Conservation (phyloP, 2,888 invertebrate species). For the Clostera curtula region DNA sequence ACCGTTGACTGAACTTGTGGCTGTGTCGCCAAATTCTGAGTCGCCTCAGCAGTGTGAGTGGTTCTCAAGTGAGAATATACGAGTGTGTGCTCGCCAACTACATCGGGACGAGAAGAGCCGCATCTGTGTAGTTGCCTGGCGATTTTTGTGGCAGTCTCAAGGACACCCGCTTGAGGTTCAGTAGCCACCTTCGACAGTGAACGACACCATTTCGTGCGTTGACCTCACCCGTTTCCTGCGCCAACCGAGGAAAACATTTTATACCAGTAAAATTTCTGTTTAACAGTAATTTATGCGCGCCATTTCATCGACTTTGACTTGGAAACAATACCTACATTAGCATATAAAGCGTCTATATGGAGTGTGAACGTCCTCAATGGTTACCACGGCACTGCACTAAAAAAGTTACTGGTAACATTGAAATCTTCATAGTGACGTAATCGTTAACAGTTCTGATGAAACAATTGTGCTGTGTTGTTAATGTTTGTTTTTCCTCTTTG, state of each 20-base stretch:
- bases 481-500: constrained; percentile 37
- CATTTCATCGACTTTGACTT: constrained; percentile 53
- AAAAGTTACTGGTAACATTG: constrained; percentile 15
- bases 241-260: constrained; percentile 46
- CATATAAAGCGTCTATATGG: constrained; percentile 46
- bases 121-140: constrained; percentile 48
- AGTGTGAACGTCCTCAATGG: constrained; percentile 36
- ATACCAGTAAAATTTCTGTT: constrained; percentile 43
- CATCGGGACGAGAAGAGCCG: constrained; percentile 24
- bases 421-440: constrained; percentile 5
- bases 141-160: constrained; percentile 60
- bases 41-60: constrained; percentile 30
- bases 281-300: constrained; percentile 41
- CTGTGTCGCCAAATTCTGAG: constrained; percentile 25
- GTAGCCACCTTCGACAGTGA: constrained; percentile 65
- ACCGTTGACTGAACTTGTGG: constrained; percentile 38
- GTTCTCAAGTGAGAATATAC: constrained; percentile 28
- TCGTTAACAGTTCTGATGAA: constrained; percentile 3
- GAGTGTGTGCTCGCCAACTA: constrained; percentile 33
- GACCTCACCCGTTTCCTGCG: constrained; percentile 64
- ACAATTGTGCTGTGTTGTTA: constrained; percentile 1
- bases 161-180: constrained; percentile 67
- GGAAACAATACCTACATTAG: constrained; percentile 54
- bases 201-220: constrained; percentile 68
- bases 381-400: constrained; percentile 24